These are phyloP conservation scores for Tringa solitaria DNA, from an alignment of 2,113 vertebrate genomes.

Conservation along the genomic window DNA sequence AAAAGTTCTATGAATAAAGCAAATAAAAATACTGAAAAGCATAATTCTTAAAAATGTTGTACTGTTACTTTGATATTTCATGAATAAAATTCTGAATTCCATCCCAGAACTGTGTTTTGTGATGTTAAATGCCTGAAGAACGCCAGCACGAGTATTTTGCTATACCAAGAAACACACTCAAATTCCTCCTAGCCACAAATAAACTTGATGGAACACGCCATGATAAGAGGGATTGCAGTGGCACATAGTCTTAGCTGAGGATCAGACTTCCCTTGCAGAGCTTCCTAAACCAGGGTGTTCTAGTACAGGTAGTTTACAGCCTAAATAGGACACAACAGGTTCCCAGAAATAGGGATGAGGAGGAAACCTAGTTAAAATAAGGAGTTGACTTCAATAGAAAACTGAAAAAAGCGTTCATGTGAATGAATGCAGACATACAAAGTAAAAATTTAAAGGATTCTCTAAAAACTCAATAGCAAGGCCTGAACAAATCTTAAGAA, in stretches of 20 bases:
- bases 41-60: neutral
- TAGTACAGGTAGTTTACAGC: neutral
- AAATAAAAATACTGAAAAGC: conserved; percentile 10
- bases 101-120: neutral
- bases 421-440: neutral
- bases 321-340: neutral
- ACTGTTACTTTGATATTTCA: neutral
- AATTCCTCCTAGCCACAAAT: neutral
- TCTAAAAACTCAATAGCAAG: neutral
- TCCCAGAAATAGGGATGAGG: neutral
- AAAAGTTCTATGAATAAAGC: conserved; percentile 2
- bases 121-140: conserved; percentile 4
- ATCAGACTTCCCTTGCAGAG: neutral
- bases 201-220: neutral
- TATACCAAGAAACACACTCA: neutral
- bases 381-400: neutral
- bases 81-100: neutral
- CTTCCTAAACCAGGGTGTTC: neutral
- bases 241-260: neutral
- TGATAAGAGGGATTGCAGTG: neutral
- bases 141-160: neutral
- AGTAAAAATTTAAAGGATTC: neutral
- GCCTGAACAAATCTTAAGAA: neutral
- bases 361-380: neutral
- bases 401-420: fast-evolving